phyloP scores from a whole-genome alignment of 2,888 invertebrate genomes.

The Linnaemya tessellans region DNA sequence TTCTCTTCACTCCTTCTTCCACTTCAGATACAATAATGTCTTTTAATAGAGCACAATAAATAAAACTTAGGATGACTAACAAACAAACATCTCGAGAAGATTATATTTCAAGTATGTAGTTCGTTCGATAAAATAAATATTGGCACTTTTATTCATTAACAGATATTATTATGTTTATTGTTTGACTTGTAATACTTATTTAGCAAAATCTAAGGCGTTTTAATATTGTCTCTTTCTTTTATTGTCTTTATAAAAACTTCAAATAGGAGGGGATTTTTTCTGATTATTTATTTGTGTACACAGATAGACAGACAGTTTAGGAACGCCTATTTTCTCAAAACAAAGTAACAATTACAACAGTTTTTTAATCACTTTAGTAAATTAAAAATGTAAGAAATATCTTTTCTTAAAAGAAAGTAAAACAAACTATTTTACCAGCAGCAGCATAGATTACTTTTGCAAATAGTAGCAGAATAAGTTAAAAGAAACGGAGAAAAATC shows the following conservation, averaged over 20 bases:
- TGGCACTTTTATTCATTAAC: constrained; percentile 60
- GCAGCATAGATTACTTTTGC: background rate
- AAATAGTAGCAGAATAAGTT: background rate
- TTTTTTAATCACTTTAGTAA: constrained; percentile 37
- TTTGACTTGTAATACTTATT: background rate
- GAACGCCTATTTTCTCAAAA: constrained; percentile 25
- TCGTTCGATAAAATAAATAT: constrained; percentile 56
- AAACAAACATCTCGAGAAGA: constrained; percentile 20
- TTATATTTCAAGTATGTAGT: constrained; percentile 50
- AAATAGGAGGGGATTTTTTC: constrained; percentile 47
- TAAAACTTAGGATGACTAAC: constrained; percentile 18
- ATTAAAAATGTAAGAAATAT: constrained; percentile 33
- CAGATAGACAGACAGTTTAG: constrained; percentile 17
- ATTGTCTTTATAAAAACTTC: constrained; percentile 27
- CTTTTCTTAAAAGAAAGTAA: background rate
- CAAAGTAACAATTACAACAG: constrained; percentile 21
- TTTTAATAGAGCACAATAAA: constrained; percentile 35
- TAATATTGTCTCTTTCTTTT: background rate
- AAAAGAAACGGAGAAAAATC: background rate
- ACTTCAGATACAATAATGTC: constrained; percentile 9
- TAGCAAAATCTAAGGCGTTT: constrained; percentile 50
- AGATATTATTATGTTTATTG: constrained; percentile 37
- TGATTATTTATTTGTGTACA: constrained; percentile 10
- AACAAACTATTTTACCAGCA: background rate
- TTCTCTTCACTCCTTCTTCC: background rate